Percentiles rank a stretch among this genome's conserved stretches.
These are phyloP conservation scores for Epiperipatus broadwayi DNA, from an alignment of 2,888 invertebrate species.

Conservation along the genomic window DNA sequence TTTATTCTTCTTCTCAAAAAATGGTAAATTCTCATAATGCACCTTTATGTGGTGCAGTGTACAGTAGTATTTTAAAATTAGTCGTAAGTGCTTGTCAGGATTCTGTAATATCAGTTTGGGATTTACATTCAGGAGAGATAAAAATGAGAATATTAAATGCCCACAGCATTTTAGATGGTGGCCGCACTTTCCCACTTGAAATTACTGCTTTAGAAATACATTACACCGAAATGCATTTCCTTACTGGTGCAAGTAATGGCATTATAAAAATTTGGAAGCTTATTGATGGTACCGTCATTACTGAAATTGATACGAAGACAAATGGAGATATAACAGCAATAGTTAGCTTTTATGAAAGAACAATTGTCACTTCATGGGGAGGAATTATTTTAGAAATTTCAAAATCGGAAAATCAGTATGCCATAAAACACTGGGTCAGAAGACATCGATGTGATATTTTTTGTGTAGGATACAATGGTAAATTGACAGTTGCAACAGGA, in stretches of 20 bases:
- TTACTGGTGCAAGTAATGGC: conserved; percentile 60
- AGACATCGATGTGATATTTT: too few relatives aligned
- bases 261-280: conserved; percentile 66
- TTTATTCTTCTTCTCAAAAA: too few relatives aligned
- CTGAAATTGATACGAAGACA: conserved; percentile 43
- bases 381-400: too few relatives aligned
- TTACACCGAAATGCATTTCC: conserved; percentile 45
- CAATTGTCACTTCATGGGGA: too few relatives aligned
- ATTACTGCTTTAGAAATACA: conserved; percentile 59
- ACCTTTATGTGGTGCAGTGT: too few relatives aligned
- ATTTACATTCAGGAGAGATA: conserved; percentile 46
- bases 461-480: too few relatives aligned
- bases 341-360: too few relatives aligned
- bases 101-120: conserved; percentile 63
- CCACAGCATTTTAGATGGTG: conserved; percentile 45
- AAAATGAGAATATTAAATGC: conserved; percentile 48
- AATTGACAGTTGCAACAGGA: too few relatives aligned
- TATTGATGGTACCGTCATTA: conserved; percentile 51
- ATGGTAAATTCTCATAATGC: too few relatives aligned
- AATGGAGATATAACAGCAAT: conserved; percentile 39
- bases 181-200: conserved; percentile 45
- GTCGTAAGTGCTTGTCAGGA: conserved; percentile 56
- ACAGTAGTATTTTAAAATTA: conserved; percentile 49
- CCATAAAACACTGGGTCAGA: too few relatives aligned
- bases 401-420: too few relatives aligned